Percentiles rank a stretch among this genome's conserved stretches.
Evolutionary conservation across 1,140 invertebrate species (phyloP).

Genomic region (Orussus abietinus): DNA sequence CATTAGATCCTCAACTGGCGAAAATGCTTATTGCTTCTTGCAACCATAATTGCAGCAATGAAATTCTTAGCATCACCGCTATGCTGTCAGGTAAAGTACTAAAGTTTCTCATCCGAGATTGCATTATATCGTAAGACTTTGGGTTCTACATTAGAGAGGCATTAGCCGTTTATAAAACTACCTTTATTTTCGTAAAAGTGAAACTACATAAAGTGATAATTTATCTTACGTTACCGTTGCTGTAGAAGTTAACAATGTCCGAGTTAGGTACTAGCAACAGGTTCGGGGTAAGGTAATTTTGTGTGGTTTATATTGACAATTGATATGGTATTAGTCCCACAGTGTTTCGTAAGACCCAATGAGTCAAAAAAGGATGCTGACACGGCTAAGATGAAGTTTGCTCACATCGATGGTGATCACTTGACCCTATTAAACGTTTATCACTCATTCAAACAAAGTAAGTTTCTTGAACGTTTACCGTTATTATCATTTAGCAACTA

Average conservation of each 20-base stretch:
- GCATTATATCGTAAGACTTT: too few species aligned
- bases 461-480: conserved; percentile 53
- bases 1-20: conserved; percentile 96
- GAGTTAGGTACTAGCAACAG: conserved; percentile 16
- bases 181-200: too few species aligned
- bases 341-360: conserved; percentile 98
- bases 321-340: conserved; percentile 79
- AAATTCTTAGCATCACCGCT: conserved; percentile 97
- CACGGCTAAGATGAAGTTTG: conserved; percentile 98
- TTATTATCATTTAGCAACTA: conserved; percentile 7
- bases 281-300: conserved; percentile 32
- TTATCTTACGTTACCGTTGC: too few species aligned
- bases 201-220: too few species aligned
- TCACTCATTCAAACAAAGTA: conserved; percentile 99
- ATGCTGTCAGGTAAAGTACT: conserved; percentile 91
- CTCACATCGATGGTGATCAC: conserved; percentile 99
- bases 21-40: conserved; percentile 98
- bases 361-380: conserved; percentile 99
- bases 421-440: conserved; percentile 92
- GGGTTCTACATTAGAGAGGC: too few species aligned
- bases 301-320: conserved; percentile 51
- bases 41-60: conserved; percentile 98
- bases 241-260: too few species aligned
- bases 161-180: too few species aligned
- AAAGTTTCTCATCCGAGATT: conserved; percentile 1